A percentile compares a stretch with the other conserved stretches of the same genome.
These are phyloP conservation scores for Scelioninae gen. 2 DNA, from an alignment of 2,888 invertebrate species.

Conservation along the genomic window DNA sequence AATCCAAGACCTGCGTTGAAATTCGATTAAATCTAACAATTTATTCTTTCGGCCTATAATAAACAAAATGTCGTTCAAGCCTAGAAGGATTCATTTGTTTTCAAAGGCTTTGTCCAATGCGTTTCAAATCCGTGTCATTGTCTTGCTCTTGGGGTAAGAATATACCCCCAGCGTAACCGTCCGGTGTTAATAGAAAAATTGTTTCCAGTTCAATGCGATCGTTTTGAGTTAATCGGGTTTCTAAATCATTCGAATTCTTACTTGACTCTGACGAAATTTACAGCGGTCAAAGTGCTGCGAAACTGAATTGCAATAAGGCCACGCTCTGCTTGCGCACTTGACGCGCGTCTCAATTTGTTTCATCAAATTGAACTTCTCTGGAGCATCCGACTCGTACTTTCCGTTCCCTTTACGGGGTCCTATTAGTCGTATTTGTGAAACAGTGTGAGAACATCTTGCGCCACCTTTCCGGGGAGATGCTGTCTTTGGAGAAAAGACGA, in stretches of 20 bases:
- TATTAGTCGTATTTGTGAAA: constrained; percentile 40
- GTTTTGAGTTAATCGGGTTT: no score
- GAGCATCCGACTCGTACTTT: constrained; percentile 23
- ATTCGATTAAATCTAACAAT: no score
- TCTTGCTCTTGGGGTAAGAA: no score
- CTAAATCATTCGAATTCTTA: constrained; percentile 9
- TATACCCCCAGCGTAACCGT: no score
- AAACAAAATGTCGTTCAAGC: no score
- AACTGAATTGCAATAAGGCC: constrained; percentile 68
- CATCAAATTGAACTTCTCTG: constrained; percentile 71
- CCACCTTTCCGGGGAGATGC: not conserved
- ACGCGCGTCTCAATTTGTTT: constrained; percentile 69
- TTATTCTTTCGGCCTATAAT: no score
- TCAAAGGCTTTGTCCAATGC: no score
- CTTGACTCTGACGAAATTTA: constrained; percentile 19
- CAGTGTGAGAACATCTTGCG: no score
- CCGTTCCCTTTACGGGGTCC: constrained; percentile 12
- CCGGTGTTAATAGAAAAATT: no score
- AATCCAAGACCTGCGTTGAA: constrained; percentile 18
- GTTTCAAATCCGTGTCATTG: no score
- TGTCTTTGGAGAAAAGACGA: constrained; percentile 11
- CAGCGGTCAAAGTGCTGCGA: constrained; percentile 61
- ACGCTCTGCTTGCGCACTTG: constrained; percentile 63
- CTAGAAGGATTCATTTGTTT: no score
- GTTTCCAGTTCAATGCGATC: no score